These are phyloP conservation scores for Drosophila melanogaster DNA, from an alignment of 1,140 invertebrate genomes.

Conservation along the genomic window DNA sequence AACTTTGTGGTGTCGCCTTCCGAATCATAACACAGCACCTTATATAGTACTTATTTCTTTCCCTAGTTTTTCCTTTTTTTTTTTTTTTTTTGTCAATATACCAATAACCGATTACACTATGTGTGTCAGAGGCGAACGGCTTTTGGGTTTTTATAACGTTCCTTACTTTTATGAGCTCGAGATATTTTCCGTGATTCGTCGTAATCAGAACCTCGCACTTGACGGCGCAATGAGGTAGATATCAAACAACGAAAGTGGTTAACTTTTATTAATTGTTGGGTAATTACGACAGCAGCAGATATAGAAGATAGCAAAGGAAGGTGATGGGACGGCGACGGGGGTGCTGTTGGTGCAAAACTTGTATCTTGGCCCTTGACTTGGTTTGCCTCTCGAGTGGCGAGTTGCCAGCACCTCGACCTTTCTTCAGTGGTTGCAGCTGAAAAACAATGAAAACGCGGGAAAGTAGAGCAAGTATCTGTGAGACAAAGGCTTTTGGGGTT, in stretches of 20 bases:
- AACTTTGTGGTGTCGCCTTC: conserved; percentile 16
- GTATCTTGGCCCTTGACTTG: conserved; percentile 42
- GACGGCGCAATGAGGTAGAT: conserved; percentile 34
- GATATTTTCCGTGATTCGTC: conserved; percentile 40
- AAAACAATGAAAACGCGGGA: conserved; percentile 20
- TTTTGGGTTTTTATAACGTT: conserved; percentile 29
- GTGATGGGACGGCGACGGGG: no score
- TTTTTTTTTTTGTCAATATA: conserved; percentile 32
- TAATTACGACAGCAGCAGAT: conserved; percentile 48
- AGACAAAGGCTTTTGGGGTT: conserved; percentile 33
- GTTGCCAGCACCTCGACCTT: conserved; percentile 46
- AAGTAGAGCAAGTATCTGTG: conserved; percentile 41
- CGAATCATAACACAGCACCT: conserved; percentile 16
- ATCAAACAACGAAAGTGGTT: conserved; percentile 42
- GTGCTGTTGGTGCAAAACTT: conserved; percentile 12
- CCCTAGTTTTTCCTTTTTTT: neutral
- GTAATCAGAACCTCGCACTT: conserved; percentile 50
- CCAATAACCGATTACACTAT: conserved; percentile 39
- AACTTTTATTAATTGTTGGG: conserved; percentile 67
- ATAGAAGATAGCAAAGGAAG: neutral
- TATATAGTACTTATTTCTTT: conserved; percentile 14
- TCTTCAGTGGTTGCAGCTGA: conserved; percentile 24
- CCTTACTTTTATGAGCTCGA: conserved; percentile 20
- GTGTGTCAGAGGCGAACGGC: conserved; percentile 18
- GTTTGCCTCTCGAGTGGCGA: conserved; percentile 22